Base-by-base conservation (phyloP, 2,113 vertebrate species). In the Tyrannus savana region DNA sequence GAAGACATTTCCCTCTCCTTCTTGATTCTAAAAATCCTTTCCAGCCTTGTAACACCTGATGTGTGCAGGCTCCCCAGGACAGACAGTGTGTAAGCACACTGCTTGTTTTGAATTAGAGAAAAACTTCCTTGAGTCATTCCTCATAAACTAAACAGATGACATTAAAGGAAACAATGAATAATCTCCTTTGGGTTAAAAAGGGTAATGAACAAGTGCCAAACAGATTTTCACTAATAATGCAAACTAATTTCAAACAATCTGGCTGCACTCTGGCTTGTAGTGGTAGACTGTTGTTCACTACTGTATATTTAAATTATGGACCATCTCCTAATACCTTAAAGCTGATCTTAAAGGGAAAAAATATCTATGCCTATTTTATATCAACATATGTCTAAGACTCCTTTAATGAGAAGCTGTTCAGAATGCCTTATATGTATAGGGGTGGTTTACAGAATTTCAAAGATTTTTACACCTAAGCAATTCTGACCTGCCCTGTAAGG, bases 101-200 rank as follows among this genome's bases (percentile, higher is more conserved):
- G 84, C 89, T 97, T 96, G 92, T 76, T 97, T 87, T 93, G 49
- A 97, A 93, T 95, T 89, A 96, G 68, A 95, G 69, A 62, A 97
- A 96, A 96, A 93, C 81, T 94, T 96, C 89, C 89, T 84, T 75
- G 94, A 97, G 83, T 96, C 95, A 68, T 92, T 97, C 77, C 69
- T 89, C 89, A 84, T 95, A 96, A 94, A 94, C 66, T 80, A 84
- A 96, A 95, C 87, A 95, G 75, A 95, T 11, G 47, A 94, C 80
- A 93, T 91, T 90, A 95, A 96, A 97, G 89, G 88, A 97, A 98
- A 96, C 73, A 94, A 85, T 94, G 94, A 96, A 96, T 96, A 96
- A 96, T 94, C 88, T 94, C 56, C 69, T 97, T 94, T 97, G 84
- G 84, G 39, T 96, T 96, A 73, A 91, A 96, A 89, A 92, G 74